These are phyloP conservation scores for Dioctria rufipes DNA, from an alignment of 2,888 invertebrate species.

Conservation along the genomic window DNA sequence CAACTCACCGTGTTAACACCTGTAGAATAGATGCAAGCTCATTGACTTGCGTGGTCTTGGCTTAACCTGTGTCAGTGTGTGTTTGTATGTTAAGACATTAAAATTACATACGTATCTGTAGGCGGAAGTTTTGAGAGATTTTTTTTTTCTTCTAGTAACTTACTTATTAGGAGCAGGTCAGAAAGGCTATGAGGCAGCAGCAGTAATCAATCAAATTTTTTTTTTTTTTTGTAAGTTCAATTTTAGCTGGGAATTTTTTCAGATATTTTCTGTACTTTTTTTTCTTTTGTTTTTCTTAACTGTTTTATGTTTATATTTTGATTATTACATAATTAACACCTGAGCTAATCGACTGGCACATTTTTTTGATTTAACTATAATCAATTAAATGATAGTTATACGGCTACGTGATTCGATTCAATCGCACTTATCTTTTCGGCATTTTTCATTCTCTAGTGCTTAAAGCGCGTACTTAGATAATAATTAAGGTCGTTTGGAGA, in stretches of 20 bases:
- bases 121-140: constrained; percentile 27
- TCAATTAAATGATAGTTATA: neutral
- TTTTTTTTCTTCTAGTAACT: neutral
- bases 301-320: constrained; percentile 19
- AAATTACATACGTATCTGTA: neutral
- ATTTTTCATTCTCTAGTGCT: neutral
- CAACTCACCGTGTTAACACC: neutral
- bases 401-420: constrained; percentile 20
- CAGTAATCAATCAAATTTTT: constrained; percentile 18
- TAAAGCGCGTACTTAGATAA: neutral
- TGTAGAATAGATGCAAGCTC: neutral
- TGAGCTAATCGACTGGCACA: constrained; percentile 30
- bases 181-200: neutral
- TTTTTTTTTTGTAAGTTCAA: neutral
- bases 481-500: constrained; percentile 19
- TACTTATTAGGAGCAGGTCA: neutral
- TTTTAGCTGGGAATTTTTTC: constrained; percentile 5
- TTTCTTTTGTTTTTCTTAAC: constrained; percentile 2
- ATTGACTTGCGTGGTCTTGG: constrained; percentile 25
- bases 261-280: neutral
- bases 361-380: constrained; percentile 18
- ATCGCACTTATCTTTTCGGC: constrained; percentile 9
- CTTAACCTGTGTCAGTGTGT: too few relatives aligned
- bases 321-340: constrained; percentile 36
- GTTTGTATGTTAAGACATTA: neutral